Evolutionary conservation across 2,797 vertebrate genomes (phyloP).

Genomic region (Poecile montanus): DNA sequence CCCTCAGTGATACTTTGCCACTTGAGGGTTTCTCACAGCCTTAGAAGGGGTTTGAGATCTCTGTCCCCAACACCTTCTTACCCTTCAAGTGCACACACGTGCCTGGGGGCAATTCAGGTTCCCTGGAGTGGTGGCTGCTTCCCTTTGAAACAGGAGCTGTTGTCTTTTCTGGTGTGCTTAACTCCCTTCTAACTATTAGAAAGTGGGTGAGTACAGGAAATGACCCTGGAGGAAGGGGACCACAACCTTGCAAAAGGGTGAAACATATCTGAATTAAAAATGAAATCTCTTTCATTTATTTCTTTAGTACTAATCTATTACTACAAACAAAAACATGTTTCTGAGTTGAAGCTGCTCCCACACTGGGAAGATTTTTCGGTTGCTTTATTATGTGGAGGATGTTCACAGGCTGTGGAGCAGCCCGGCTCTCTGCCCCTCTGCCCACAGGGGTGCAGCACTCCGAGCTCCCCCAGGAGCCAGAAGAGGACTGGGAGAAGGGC

Average conservation of each 20-base stretch:
- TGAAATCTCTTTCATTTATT: background rate
- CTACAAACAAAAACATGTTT: background rate
- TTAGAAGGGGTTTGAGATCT: background rate
- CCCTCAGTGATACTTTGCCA: background rate
- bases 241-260: background rate
- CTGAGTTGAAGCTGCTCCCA: too few relatives aligned
- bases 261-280: background rate
- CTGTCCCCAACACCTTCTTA: background rate
- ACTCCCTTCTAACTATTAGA: background rate
- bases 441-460: too few relatives aligned
- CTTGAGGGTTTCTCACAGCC: background rate
- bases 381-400: too few relatives aligned
- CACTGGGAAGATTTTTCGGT: too few relatives aligned
- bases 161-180: background rate
- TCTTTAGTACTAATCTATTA: background rate
- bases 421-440: too few relatives aligned
- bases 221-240: background rate
- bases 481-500: too few relatives aligned
- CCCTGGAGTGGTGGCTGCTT: background rate
- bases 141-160: background rate
- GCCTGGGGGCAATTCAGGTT: background rate
- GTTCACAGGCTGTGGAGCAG: too few relatives aligned
- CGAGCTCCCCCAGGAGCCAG: too few relatives aligned
- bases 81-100: background rate
- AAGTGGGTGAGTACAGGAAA: background rate